Evolutionary conservation across 2,797 vertebrate genomes (phyloP).

Genomic region (Chelon labrosus): DNA sequence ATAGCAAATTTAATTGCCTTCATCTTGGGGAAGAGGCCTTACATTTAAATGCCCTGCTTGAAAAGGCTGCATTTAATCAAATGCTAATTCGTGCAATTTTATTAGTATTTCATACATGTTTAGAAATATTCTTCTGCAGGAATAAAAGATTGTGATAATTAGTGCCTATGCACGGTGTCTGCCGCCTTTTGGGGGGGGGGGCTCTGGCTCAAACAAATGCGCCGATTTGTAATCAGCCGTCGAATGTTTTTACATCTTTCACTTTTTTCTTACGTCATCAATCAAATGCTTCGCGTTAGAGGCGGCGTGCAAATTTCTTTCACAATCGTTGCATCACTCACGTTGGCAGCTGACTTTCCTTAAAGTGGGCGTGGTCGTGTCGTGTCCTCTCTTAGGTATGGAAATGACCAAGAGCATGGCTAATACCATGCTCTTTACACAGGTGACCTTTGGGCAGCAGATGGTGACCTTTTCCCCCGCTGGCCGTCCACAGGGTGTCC

Average conservation of each 20-base stretch:
- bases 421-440: constrained; percentile 48
- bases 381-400: constrained; percentile 26
- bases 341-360: constrained; percentile 16
- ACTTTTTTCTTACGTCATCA: not conserved
- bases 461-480: constrained; percentile 75
- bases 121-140: constrained; percentile 23
- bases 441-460: constrained; percentile 76
- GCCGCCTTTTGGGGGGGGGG: constrained; percentile 5
- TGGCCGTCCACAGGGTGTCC: constrained; percentile 67
- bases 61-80: constrained; percentile 30
- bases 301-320: constrained; percentile 8
- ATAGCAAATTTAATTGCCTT: not conserved
- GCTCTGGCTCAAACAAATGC: constrained; percentile 30
- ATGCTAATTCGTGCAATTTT: constrained; percentile 12
- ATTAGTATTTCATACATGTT: constrained; percentile 10
- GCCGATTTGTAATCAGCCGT: not conserved
- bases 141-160: constrained; percentile 57
- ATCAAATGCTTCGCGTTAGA: constrained; percentile 7
- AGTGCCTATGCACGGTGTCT: constrained; percentile 16
- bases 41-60: not conserved
- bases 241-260: no score
- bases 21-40: constrained; percentile 9
- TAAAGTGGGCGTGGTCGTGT: constrained; percentile 14
- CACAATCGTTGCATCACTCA: not conserved
- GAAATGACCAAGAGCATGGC: constrained; percentile 33